Percentiles rank a stretch among this genome's conserved stretches.
These are phyloP conservation scores for Amblyteles armatorius DNA, from an alignment of 2,888 invertebrate species.

Conservation along the genomic window DNA sequence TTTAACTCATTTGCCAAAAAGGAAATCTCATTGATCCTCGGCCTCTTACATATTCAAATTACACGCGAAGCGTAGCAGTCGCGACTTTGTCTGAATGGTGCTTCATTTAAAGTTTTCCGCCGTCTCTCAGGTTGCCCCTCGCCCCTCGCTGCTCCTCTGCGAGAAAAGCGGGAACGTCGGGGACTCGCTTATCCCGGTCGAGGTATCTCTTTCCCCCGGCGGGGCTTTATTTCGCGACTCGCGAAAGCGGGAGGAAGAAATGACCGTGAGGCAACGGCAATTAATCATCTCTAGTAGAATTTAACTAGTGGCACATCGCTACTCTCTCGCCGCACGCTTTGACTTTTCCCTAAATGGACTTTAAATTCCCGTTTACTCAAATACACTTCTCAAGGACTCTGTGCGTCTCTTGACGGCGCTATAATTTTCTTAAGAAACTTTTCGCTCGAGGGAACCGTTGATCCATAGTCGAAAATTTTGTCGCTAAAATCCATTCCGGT, in stretches of 20 bases:
- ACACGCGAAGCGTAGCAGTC: slow-evolving; percentile 52
- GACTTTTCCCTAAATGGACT: slow-evolving; percentile 40
- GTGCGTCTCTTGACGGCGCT: background rate
- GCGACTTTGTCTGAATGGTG: slow-evolving; percentile 71
- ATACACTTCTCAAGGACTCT: background rate
- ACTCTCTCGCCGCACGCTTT: slow-evolving; percentile 25
- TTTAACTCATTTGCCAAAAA: slow-evolving; percentile 71
- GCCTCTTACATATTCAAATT: slow-evolving; percentile 75
- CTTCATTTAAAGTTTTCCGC: slow-evolving; percentile 72
- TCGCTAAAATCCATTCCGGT: background rate
- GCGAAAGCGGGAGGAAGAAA: slow-evolving; percentile 51
- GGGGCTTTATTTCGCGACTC: slow-evolving; percentile 56
- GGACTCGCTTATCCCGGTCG: slow-evolving; percentile 62
- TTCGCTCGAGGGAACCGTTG: background rate
- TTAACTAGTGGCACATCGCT: slow-evolving; percentile 59
- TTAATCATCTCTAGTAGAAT: slow-evolving; percentile 69
- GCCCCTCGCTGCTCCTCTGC: slow-evolving; percentile 28
- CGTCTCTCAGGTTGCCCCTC: slow-evolving; percentile 20
- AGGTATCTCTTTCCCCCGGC: slow-evolving; percentile 52
- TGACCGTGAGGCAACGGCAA: slow-evolving; percentile 66
- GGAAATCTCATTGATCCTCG: slow-evolving; percentile 72
- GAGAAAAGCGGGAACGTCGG: slow-evolving; percentile 39
- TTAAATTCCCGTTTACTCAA: slow-evolving; percentile 51
- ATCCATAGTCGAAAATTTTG: background rate
- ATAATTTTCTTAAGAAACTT: slow-evolving; percentile 48